A percentile compares a stretch with the other conserved stretches of the same genome.
Conservation (phyloP, 2,113 vertebrate genomes). For the Chionomys nivalis region DNA sequence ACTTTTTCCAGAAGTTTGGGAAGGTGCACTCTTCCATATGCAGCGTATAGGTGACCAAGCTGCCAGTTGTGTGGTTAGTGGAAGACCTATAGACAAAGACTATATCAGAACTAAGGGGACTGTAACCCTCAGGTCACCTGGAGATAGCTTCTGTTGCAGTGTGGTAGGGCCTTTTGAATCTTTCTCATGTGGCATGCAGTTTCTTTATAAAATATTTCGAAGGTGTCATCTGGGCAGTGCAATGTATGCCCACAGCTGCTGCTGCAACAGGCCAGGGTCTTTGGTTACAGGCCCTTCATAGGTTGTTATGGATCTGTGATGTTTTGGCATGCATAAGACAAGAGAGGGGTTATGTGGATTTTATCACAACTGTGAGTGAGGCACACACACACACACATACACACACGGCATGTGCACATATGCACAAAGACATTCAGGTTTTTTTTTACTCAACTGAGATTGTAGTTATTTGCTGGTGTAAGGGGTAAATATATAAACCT, state of each 20-base stretch:
- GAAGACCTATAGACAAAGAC: not conserved
- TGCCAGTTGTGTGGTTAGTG: not conserved
- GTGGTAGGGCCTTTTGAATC: not conserved
- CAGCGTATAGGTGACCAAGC: constrained; percentile 69
- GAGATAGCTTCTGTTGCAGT: not conserved
- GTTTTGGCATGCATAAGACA: not conserved
- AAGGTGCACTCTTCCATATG: constrained; percentile 84
- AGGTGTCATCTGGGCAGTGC: not conserved
- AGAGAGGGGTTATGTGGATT: not conserved
- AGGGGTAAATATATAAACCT: not conserved
- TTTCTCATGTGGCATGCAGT: not conserved
- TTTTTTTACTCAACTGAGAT: constrained; percentile 3
- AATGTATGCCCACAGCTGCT: not conserved
- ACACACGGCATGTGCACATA: not conserved
- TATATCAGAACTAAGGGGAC: not conserved
- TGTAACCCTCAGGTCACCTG: not conserved
- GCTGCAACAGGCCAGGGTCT: not conserved
- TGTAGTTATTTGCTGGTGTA: not conserved
- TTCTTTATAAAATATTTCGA: constrained; percentile 13
- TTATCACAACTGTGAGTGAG: not conserved
- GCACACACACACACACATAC: not conserved
- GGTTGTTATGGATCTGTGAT: not conserved
- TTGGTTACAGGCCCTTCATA: not conserved
- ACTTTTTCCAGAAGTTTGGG: constrained; percentile 95
- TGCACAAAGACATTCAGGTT: not conserved